phyloP scores from a whole-genome alignment of 2,888 invertebrate genomes.

The Incurvaria masculella region DNA sequence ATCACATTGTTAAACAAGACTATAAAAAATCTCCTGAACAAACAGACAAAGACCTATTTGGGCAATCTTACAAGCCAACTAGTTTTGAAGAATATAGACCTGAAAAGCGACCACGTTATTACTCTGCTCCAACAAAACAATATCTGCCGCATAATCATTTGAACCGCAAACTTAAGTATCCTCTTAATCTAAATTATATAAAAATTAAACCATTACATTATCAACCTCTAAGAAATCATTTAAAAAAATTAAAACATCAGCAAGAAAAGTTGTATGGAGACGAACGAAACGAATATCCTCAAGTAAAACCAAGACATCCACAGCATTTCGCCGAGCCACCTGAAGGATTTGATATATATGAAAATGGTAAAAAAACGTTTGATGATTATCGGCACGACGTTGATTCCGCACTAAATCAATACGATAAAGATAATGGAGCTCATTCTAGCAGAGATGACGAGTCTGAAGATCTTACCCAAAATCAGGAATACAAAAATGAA shows the following conservation, averaged over 20 bases:
- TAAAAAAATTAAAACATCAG: conserved; percentile 37
- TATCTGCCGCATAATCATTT: conserved; percentile 29
- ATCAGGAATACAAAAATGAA: conserved; percentile 15
- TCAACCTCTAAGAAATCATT: conserved; percentile 38
- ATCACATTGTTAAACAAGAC: conserved; percentile 32
- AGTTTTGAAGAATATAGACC: conserved; percentile 40
- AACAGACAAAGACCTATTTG: conserved; percentile 33
- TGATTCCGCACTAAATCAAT: conserved; percentile 38
- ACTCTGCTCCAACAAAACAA: conserved; percentile 24
- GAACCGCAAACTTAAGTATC: conserved; percentile 40
- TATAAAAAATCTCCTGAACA: conserved; percentile 37
- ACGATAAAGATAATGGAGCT: conserved; percentile 30
- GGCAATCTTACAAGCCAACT: conserved; percentile 34
- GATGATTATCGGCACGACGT: conserved; percentile 35
- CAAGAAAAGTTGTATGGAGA: conserved; percentile 45
- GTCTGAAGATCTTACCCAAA: conserved; percentile 23
- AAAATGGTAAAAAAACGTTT: conserved; percentile 45
- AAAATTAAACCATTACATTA: conserved; percentile 45
- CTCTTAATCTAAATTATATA: conserved; percentile 39
- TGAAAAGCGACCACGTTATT: conserved; percentile 38
- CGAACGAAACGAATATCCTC: conserved; percentile 48
- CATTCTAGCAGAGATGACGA: conserved; percentile 28
- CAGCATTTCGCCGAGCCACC: conserved; percentile 31
- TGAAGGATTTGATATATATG: conserved; percentile 55
- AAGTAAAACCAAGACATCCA: conserved; percentile 23